Conservation (phyloP, 2,797 vertebrate genomes). For the Cephalopachus bancanus region DNA sequence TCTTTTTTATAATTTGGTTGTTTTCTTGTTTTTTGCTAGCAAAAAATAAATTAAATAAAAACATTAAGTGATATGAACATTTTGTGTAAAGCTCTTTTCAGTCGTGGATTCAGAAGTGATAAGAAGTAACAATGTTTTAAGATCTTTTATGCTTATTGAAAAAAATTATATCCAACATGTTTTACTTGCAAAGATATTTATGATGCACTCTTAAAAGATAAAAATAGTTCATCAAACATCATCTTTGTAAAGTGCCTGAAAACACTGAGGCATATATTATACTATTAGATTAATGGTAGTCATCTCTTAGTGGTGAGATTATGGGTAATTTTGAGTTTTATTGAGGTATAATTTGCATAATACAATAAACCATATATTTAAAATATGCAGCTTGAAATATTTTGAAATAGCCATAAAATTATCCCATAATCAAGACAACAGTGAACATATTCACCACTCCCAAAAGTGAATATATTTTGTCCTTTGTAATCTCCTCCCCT, state of each 20-base stretch:
- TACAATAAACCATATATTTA: background rate
- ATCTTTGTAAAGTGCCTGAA: background rate
- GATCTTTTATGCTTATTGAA: background rate
- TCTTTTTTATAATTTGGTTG: background rate
- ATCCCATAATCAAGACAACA: background rate
- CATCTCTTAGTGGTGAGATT: background rate
- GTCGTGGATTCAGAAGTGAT: background rate
- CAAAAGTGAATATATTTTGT: background rate
- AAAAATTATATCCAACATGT: background rate
- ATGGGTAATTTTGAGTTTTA: background rate
- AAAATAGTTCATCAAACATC: background rate
- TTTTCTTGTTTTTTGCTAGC: background rate
- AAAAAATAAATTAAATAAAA: background rate
- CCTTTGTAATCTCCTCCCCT: background rate
- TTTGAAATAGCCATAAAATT: background rate
- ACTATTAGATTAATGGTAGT: background rate
- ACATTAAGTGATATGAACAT: background rate
- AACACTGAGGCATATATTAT: background rate
- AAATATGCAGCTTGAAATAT: background rate
- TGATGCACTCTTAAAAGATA: background rate
- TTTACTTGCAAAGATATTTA: conserved; percentile 1
- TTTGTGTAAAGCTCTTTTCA: background rate
- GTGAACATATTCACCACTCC: background rate
- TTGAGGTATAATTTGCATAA: background rate
- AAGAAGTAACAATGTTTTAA: background rate